Evolutionary conservation across 2,113 vertebrate species (phyloP), one percentile per base, ranked within the genome.

Genomic region (Prolemur simus): DNA sequence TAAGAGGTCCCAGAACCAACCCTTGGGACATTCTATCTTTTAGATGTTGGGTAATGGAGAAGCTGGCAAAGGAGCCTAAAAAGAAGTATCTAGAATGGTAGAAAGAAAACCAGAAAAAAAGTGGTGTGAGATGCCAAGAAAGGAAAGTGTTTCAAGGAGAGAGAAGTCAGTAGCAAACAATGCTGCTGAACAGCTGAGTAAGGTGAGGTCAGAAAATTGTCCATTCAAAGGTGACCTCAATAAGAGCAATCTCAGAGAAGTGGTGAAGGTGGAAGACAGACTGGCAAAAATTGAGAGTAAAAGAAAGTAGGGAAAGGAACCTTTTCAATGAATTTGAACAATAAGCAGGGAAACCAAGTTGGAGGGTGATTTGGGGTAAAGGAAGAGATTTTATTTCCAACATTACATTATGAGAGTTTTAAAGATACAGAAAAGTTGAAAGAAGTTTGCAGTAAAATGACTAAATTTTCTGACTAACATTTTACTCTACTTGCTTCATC

Each of bases 341-440:
- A 85, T 81, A 84, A 88, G 64, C 42, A 78, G 60, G 77, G 56
- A 64, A 95, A 68, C 18, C 18, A 93, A 84, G n/a, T 32, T 58
- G 29, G 13, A 74, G 13, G 63, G 47, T 80, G 78, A 80, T 47
- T 78, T 76, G 8, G 84, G 58, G 49, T 60, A 45, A 91, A 78
- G 27, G 63, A 45, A 95, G 29, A 25, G 27, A 84, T 81, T 95
- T 87, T 92, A 92, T 84, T 95, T 81, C 20, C 39, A 94, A 69
- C 25, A 60, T 85, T 84, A 73, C 23, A 37, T 92, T 86, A 86
- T 37, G 5, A 76, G 89, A 87, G 47, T 63, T 89, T 89, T 88
- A 87, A 96, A 42, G 52, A 77, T 58, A 71, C 20, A 69, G 20
- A 74, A 73, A 90, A 91, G 37, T 64, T 76, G 37, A 71, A 95